Percentiles rank a stretch among this genome's conserved stretches.
These are phyloP conservation scores for Chrysolina americana DNA, from an alignment of 2,888 invertebrate genomes.

Conservation along the genomic window DNA sequence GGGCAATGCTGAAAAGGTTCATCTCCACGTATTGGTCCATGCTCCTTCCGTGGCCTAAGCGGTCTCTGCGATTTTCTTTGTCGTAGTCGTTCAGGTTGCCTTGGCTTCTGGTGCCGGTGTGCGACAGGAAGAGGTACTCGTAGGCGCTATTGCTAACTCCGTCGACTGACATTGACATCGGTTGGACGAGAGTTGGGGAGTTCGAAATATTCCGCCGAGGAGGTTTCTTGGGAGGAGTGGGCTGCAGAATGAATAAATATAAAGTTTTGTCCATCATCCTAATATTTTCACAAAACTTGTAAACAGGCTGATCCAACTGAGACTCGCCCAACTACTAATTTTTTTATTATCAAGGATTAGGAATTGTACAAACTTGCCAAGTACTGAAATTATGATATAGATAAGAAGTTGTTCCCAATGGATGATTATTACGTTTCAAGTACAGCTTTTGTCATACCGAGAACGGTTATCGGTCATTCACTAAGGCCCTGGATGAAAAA, in stretches of 20 bases:
- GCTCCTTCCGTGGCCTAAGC: slow-evolving; percentile 80
- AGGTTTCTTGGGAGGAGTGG: slow-evolving; percentile 91
- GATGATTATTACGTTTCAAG: too few species aligned
- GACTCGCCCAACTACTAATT: too few species aligned
- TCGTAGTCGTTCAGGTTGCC: slow-evolving; percentile 80
- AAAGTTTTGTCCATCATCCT: too few species aligned
- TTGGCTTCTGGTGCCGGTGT: slow-evolving; percentile 80
- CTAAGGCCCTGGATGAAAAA: too few species aligned
- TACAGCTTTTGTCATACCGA: too few species aligned
- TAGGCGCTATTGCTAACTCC: slow-evolving; percentile 75
- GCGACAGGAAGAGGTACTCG: slow-evolving; percentile 76
- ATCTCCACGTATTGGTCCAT: slow-evolving; percentile 86
- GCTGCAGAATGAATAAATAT: slow-evolving; percentile 69
- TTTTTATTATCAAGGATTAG: too few species aligned
- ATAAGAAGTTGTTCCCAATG: too few species aligned
- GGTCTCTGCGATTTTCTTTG: slow-evolving; percentile 69
- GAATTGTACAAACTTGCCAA: too few species aligned
- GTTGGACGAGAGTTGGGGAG: slow-evolving; percentile 84
- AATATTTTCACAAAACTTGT: too few species aligned
- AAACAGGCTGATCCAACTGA: too few species aligned
- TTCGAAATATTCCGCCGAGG: slow-evolving; percentile 89
- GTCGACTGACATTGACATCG: slow-evolving; percentile 74
- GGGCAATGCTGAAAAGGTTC: slow-evolving; percentile 72
- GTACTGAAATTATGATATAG: too few species aligned
- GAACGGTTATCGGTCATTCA: too few species aligned